Evolutionary conservation across 2,113 vertebrate species (phyloP).

Genomic region (Condylura cristata): DNA sequence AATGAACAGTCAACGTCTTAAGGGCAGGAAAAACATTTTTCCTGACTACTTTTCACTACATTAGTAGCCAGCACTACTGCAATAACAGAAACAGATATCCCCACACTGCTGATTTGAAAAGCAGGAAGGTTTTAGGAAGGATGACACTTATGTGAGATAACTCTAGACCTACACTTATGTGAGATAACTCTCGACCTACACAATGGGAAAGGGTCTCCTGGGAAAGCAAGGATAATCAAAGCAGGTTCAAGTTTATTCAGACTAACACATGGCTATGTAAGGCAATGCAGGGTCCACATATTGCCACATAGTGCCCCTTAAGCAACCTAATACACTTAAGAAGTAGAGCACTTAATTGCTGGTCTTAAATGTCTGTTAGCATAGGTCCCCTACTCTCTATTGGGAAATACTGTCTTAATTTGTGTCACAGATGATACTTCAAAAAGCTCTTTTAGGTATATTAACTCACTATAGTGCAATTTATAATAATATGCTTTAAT

Average conservation of each 20-base stretch:
- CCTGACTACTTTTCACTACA: too few species aligned
- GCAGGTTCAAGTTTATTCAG: background rate
- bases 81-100: background rate
- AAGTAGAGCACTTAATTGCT: slow-evolving; percentile 68
- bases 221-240: slow-evolving; percentile 14
- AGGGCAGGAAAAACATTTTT: background rate
- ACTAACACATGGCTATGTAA: slow-evolving; percentile 49
- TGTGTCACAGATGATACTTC: slow-evolving; percentile 29
- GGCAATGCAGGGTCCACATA: slow-evolving; percentile 28
- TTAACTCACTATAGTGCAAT: background rate
- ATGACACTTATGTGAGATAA: background rate
- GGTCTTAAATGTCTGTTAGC: slow-evolving; percentile 59
- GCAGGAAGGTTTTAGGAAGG: background rate
- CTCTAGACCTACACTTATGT: background rate
- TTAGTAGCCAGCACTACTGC: too few species aligned
- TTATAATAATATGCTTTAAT: background rate
- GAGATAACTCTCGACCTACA: background rate
- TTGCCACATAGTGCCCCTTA: slow-evolving; percentile 4
- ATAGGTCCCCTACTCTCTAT: background rate
- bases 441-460: slow-evolving; percentile 13
- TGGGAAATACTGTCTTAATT: background rate
- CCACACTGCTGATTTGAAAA: too few species aligned
- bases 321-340: slow-evolving; percentile 51
- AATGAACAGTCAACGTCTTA: background rate
- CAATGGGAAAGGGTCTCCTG: background rate